phyloP scores from a whole-genome alignment of 2,888 invertebrate genomes.

The Pegoplata infirma region DNA sequence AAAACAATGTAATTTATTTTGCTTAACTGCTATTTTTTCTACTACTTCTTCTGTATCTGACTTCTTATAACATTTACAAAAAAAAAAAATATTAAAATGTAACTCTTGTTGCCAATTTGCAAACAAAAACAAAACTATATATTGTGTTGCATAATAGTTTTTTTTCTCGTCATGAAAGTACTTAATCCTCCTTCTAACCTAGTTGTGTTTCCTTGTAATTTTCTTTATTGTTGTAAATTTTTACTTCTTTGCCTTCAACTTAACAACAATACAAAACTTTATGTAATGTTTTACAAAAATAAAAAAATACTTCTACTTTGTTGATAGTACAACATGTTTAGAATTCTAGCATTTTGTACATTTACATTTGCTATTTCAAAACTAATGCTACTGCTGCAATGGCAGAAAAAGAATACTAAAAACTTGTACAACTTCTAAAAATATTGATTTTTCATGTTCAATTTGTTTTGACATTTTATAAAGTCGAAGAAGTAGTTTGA shows the following conservation, averaged over 20 bases:
- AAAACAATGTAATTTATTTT: conserved; percentile 29
- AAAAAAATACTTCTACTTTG: neutral
- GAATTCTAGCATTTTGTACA: too few relatives aligned
- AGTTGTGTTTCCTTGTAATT: neutral
- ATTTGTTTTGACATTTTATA: too few relatives aligned
- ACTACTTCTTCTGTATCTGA: neutral
- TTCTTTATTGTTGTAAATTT: neutral
- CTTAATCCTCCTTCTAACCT: neutral
- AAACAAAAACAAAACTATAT: neutral
- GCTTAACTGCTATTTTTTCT: conserved; percentile 1
- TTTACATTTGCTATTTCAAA: neutral
- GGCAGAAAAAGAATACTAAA: too few relatives aligned
- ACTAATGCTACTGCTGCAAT: neutral
- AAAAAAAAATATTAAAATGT: neutral
- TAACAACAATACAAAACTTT: neutral
- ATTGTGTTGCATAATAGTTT: neutral
- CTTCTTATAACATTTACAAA: neutral
- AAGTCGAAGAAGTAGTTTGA: too few relatives aligned
- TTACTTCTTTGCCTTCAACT: neutral
- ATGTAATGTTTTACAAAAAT: neutral
- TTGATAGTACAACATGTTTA: neutral
- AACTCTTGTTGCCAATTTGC: neutral
- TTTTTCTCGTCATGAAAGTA: neutral
- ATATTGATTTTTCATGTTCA: conserved; percentile 30
- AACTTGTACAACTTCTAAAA: conserved; percentile 21